Conservation (phyloP, 2,113 vertebrate genomes). For the Pterocles orientalis region DNA sequence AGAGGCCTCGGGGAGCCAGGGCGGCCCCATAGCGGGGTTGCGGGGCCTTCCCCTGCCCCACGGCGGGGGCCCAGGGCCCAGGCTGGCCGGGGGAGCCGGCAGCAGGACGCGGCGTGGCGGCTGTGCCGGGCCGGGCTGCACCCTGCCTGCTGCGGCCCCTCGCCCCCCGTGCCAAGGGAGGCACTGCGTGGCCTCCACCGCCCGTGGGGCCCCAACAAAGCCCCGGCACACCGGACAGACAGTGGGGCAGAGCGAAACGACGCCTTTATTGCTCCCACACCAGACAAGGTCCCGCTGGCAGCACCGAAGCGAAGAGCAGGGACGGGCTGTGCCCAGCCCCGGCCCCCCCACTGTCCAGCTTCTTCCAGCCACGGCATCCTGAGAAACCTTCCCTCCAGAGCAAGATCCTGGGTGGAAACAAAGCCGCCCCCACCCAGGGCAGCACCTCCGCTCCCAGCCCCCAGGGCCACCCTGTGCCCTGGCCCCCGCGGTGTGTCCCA, state of each 20-base stretch:
- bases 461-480: accelerated
- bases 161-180: not conserved
- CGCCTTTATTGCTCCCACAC: conserved; percentile 5
- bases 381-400: not conserved
- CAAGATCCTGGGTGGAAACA: not conserved
- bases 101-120: not conserved
- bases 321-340: not conserved
- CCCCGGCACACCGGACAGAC: not conserved
- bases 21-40: no score
- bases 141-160: not conserved
- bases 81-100: not conserved
- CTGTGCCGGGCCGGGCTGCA: not conserved
- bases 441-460: not conserved
- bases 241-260: not conserved
- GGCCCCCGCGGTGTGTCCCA: accelerated
- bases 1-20: not conserved
- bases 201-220: not conserved
- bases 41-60: not conserved
- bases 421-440: not conserved
- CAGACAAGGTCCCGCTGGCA: not conserved
- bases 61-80: not conserved
- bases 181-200: no score
- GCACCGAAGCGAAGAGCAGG: not conserved
- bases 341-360: not conserved
- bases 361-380: not conserved